Conservation (phyloP, 2,113 vertebrate genomes). For the Archilochus colubris region DNA sequence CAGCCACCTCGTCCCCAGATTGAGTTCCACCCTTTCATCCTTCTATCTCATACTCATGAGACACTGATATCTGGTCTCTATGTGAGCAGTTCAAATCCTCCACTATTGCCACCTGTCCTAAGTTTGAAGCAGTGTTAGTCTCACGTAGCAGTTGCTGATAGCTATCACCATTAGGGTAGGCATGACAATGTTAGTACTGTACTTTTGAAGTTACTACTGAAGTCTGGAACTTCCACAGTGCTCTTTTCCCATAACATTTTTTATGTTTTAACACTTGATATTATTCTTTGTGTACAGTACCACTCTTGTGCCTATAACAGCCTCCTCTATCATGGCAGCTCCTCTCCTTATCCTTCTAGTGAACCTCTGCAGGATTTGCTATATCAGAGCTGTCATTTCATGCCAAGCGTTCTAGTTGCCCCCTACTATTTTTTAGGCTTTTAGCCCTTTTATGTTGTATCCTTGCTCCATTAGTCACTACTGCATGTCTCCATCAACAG, state of each 20-base stretch:
- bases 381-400: not conserved
- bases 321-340: not conserved
- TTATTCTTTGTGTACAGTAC: not conserved
- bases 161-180: not conserved
- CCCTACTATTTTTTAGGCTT: not conserved
- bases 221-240: not conserved
- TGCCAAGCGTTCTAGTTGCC: not conserved
- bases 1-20: not conserved
- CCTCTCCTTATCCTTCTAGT: not conserved
- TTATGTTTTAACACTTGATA: not conserved
- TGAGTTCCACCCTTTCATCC: not conserved
- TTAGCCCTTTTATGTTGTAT: not conserved
- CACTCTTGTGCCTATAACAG: not conserved
- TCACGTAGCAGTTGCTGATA: not conserved
- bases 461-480: not conserved
- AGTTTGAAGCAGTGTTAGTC: not conserved
- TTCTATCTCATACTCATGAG: not conserved
- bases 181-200: not conserved
- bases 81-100: not conserved
- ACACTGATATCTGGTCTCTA: not conserved
- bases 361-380: not conserved
- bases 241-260: not conserved
- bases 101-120: not conserved
- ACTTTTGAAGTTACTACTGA: not conserved
- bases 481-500: not conserved